These are phyloP conservation scores for Oryzias melastigma DNA, from an alignment of 2,113 vertebrate genomes.

Conservation along the genomic window DNA sequence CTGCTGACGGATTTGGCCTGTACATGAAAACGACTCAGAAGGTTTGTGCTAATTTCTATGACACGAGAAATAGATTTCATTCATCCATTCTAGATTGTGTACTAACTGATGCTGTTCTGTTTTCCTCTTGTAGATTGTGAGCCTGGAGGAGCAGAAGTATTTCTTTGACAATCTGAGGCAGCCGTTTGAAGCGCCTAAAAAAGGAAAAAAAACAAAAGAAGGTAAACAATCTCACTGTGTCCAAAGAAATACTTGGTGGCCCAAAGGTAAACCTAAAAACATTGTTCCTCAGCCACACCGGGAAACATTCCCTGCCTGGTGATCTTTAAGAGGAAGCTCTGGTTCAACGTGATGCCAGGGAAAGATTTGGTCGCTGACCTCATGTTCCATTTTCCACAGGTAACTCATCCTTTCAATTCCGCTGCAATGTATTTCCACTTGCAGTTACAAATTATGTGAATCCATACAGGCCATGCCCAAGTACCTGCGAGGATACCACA, in stretches of 20 bases:
- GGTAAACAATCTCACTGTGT: slow-evolving; percentile 65
- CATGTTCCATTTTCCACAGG: slow-evolving; percentile 93
- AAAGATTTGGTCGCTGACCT: slow-evolving; percentile 87
- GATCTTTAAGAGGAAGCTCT: slow-evolving; percentile 91
- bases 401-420: slow-evolving; percentile 2
- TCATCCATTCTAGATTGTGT: not conserved
- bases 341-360: slow-evolving; percentile 88
- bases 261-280: not conserved
- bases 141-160: slow-evolving; percentile 86
- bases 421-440: not conserved
- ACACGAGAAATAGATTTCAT: not conserved
- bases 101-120: not conserved
- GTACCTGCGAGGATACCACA: slow-evolving; percentile 88
- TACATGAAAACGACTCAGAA: slow-evolving; percentile 89
- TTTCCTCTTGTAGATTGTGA: slow-evolving; percentile 73
- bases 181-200: slow-evolving; percentile 81
- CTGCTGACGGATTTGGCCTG: slow-evolving; percentile 88
- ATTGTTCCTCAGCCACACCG: slow-evolving; percentile 59
- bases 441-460: not conserved
- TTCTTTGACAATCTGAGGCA: slow-evolving; percentile 90
- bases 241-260: not conserved
- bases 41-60: slow-evolving; percentile 65
- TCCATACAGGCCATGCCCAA: slow-evolving; percentile 84
- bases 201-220: slow-evolving; percentile 82
- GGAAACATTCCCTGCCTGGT: slow-evolving; percentile 76